phyloP scores from a whole-genome alignment of 2,113 vertebrate genomes.

The Boulengeromyrus knoepffleri region DNA sequence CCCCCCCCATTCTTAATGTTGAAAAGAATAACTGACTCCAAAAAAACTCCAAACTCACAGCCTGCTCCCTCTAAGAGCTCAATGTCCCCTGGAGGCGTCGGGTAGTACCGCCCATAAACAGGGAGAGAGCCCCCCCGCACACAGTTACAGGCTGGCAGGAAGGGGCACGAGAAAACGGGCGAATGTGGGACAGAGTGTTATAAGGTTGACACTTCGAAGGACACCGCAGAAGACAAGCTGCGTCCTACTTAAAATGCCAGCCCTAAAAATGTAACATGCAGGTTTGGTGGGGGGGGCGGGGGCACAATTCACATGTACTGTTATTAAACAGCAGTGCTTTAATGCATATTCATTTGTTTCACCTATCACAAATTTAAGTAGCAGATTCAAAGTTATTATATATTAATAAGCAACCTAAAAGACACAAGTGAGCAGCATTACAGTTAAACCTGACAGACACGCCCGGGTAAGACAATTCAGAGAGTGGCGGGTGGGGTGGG shows the following conservation, averaged over 20 bases:
- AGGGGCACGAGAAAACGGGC: neutral
- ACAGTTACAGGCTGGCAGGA: neutral
- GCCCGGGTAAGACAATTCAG: neutral
- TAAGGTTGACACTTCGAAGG: neutral
- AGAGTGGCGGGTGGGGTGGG: neutral
- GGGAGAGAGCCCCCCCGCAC: neutral
- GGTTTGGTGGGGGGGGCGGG: neutral
- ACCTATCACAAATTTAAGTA: neutral
- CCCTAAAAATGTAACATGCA: neutral
- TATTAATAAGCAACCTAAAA: neutral
- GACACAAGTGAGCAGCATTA: neutral
- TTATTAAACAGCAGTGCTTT: neutral
- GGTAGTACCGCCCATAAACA: neutral
- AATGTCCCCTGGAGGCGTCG: neutral
- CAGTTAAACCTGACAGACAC: neutral
- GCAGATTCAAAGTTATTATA: neutral
- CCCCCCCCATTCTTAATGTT: neutral
- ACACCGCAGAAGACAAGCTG: neutral
- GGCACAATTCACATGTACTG: neutral
- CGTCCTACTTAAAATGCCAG: neutral
- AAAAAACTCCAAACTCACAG: neutral
- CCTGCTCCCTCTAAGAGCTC: neutral
- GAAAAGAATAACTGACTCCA: neutral
- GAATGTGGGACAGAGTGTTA: neutral
- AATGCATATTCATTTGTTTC: neutral